Base-by-base conservation (phyloP, 2,888 invertebrate genomes). In the Phytoseiulus persimilis region DNA sequence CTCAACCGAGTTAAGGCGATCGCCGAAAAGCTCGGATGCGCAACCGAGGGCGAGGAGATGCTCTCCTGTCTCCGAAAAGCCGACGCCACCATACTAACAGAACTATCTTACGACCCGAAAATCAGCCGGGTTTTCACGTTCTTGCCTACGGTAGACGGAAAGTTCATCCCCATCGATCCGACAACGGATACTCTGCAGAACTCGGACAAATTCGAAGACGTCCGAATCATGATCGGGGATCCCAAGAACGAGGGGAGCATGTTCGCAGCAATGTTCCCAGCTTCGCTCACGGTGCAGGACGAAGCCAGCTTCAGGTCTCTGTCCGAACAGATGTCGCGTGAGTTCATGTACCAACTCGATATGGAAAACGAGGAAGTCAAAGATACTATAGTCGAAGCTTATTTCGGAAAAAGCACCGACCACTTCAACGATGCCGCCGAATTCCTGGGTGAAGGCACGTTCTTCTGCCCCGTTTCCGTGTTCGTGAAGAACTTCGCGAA, bases 241-340 rank as follows among this genome's bases (percentile, higher is more conserved):
- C 11, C 87, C 18, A 87, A 87, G 39, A 31, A 87, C 39, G 87
- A 87, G 33, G 87, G 87, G 6, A 87, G 28, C 23, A n/a, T 87
- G 87, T 87, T 87, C 18, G 87, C 87, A 3, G 33, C n/a, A 5
- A 39, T 39, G 32, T 32, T 28, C 14, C 45, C 45, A 9, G 33
- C 28, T 32, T 18, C 32, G 28, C 87, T 23, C 5, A 87, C 5
- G 1, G 28, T 87, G 31, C 9, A 87, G n/a, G 33, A 33, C 9
- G 33, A 31, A 32, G 39, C 32, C 1, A 14, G 1, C 2, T 83
- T 83, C 28, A 14, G 6, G 1, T 5, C 3, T 5, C 28, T 31
- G 83, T 1, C 18, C 33, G 83, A 33, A 14, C 6, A 83, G 31
- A 31, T 83, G 3, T 31, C 83, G 18, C 18, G 11, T 11, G 31